These are phyloP conservation scores for Orcinus orca DNA, from an alignment of 2,113 vertebrate species.

Conservation along the genomic window DNA sequence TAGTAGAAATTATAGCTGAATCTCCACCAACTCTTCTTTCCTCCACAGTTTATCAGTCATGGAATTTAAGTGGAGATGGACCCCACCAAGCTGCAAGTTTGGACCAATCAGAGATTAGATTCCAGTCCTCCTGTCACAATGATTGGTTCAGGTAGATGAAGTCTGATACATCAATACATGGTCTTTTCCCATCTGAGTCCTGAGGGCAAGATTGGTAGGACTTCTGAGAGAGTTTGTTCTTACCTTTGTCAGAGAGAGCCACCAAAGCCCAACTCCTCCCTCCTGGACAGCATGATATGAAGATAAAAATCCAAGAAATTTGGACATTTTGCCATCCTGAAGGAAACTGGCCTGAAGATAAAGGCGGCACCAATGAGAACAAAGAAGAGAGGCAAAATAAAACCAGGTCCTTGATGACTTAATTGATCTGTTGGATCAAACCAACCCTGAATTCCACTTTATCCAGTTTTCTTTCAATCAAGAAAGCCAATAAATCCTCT, in stretches of 20 bases:
- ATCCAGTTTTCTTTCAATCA: background rate
- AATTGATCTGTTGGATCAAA: background rate
- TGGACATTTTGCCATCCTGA: background rate
- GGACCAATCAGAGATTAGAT: background rate
- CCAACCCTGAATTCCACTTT: constrained; percentile 36
- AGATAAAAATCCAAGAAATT: background rate
- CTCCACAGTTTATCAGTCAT: background rate
- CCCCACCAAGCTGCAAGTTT: background rate
- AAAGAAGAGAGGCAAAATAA: background rate
- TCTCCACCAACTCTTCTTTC: background rate
- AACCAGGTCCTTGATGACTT: background rate
- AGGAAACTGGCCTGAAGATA: background rate
- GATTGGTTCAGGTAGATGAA: background rate
- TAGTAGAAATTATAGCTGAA: background rate
- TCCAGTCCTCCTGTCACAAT: too few relatives aligned
- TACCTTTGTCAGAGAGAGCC: background rate
- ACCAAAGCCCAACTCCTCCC: background rate
- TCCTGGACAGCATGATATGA: background rate
- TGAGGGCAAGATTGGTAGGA: background rate
- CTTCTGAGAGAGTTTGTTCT: background rate
- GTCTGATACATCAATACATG: background rate
- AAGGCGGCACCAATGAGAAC: background rate
- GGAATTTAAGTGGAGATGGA: background rate
- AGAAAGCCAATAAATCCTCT: background rate
- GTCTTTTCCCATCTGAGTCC: background rate